These are phyloP conservation scores for Brenthis ino DNA, from an alignment of 2,888 invertebrate species.

Conservation along the genomic window DNA sequence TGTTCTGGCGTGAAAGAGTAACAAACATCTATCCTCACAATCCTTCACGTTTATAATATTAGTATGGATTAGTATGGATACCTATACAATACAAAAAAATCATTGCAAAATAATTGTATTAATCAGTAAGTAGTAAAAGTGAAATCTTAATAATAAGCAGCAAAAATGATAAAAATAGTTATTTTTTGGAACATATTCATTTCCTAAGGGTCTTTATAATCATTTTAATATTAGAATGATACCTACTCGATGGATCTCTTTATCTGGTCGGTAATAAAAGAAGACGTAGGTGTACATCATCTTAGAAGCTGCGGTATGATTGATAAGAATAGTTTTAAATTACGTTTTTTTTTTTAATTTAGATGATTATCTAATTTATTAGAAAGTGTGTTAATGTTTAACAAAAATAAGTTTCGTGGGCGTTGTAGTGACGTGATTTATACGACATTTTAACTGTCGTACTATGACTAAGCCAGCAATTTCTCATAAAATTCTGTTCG, in stretches of 20 bases:
- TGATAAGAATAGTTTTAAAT: conserved; percentile 35
- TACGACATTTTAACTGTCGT: conserved; percentile 16
- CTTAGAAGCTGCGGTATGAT: conserved; percentile 28
- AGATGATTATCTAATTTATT: conserved; percentile 33
- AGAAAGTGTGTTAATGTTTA: conserved; percentile 29
- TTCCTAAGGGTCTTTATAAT: too few species aligned
- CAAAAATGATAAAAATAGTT: too few species aligned
- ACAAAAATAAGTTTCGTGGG: conserved; percentile 20
- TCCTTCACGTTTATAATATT: too few species aligned
- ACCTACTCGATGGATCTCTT: not conserved
- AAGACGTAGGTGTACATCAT: conserved; percentile 34
- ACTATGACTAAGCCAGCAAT: not conserved
- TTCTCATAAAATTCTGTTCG: not conserved
- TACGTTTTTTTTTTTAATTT: conserved; percentile 29
- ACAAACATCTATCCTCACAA: too few species aligned
- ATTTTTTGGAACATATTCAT: too few species aligned
- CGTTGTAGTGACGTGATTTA: conserved; percentile 18
- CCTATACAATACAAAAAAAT: too few species aligned
- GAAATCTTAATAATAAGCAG: too few species aligned
- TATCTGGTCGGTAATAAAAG: conserved; percentile 4
- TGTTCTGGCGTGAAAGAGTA: too few species aligned
- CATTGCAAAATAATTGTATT: too few species aligned
- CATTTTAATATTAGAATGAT: not conserved
- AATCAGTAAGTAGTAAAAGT: too few species aligned
- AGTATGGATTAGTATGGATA: too few species aligned